A percentile compares a stretch with the other conserved stretches of the same genome.
phyloP scores from a whole-genome alignment of 2,797 vertebrate genomes.

The Megaceryle alcyon region DNA sequence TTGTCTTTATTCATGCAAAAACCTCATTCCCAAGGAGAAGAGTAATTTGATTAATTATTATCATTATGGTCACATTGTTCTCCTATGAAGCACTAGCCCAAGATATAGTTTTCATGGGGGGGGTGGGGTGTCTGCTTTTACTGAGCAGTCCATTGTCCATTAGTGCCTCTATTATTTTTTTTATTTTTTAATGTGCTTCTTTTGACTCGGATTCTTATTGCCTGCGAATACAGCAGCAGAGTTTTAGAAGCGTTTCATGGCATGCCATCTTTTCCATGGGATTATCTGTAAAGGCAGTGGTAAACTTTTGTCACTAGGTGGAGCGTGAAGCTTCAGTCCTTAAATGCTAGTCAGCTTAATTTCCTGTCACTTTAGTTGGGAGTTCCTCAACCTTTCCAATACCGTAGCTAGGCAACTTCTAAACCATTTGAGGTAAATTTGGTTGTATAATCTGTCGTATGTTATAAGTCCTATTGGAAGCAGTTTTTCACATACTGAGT shows the following conservation, averaged over 20 bases:
- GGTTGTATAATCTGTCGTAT: slow-evolving; percentile 51
- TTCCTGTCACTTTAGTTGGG: slow-evolving; percentile 20
- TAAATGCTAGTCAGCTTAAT: not conserved
- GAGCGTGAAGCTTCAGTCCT: slow-evolving; percentile 18
- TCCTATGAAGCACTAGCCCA: not conserved
- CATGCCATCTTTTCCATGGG: not conserved
- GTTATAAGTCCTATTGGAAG: slow-evolving; percentile 18
- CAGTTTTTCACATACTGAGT: slow-evolving; percentile 45
- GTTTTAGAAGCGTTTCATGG: not conserved
- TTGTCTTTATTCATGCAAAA: not conserved
- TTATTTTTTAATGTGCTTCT: not conserved
- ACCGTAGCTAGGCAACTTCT: slow-evolving; percentile 57
- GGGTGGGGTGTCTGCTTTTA: not conserved
- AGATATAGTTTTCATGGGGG: not conserved
- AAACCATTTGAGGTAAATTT: slow-evolving; percentile 61
- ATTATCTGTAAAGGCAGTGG: not conserved
- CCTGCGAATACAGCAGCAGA: not conserved
- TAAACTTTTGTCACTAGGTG: slow-evolving; percentile 44
- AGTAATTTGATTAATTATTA: not conserved
- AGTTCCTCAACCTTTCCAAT: slow-evolving; percentile 49
- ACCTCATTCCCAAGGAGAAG: not conserved
- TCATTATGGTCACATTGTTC: not conserved
- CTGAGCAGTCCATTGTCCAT: not conserved
- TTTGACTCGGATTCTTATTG: not conserved
- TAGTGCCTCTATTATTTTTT: not conserved